phyloP scores from a whole-genome alignment of 2,888 invertebrate genomes.

The Anaspis maculata region DNA sequence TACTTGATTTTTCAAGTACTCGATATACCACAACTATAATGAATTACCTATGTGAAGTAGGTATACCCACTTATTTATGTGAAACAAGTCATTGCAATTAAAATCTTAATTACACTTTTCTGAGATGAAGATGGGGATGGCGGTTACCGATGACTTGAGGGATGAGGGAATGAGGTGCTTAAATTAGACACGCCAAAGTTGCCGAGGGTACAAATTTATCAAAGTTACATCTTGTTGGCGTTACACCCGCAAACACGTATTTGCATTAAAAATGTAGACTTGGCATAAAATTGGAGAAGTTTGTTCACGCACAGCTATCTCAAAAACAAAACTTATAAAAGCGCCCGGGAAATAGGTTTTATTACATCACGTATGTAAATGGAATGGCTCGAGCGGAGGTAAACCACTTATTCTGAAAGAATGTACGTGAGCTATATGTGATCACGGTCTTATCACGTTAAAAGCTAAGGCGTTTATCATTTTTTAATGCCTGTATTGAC shows the following conservation, averaged over 20 bases:
- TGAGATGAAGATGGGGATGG: no score
- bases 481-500: slow-evolving; percentile 12
- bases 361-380: slow-evolving; percentile 19
- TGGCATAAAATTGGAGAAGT: slow-evolving; percentile 13
- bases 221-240: no score
- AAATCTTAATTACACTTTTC: no score
- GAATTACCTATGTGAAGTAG: no score
- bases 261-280: slow-evolving; percentile 17
- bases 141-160: no score
- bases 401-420: slow-evolving; percentile 16
- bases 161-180: no score
- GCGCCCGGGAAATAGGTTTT: slow-evolving; percentile 14
- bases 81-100: no score
- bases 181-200: no score
- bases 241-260: slow-evolving; percentile 11
- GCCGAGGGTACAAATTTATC: no score
- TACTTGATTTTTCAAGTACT: no score
- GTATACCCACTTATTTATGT: no score
- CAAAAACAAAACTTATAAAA: slow-evolving; percentile 15
- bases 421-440: slow-evolving; percentile 16
- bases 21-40: no score
- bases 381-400: slow-evolving; percentile 13
- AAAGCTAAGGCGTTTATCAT: slow-evolving; percentile 14
- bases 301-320: slow-evolving; percentile 13
- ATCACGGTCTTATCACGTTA: slow-evolving; percentile 13